These are phyloP conservation scores for Salmo trutta DNA, from an alignment of 2,797 vertebrate genomes.

Conservation along the genomic window DNA sequence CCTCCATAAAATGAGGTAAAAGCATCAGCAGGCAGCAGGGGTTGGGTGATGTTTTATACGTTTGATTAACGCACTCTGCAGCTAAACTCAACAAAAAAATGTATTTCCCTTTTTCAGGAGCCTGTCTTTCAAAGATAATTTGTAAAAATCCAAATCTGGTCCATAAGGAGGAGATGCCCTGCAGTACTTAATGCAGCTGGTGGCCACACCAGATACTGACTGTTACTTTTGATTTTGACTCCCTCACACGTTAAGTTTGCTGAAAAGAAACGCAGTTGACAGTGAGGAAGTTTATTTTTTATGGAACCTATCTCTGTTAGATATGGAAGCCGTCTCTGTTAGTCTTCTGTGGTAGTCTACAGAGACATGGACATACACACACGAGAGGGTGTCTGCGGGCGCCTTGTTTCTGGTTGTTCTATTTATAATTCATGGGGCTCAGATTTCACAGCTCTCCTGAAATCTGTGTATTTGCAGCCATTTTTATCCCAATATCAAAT, in stretches of 20 bases:
- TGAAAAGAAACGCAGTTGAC: too few species aligned
- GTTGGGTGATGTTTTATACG: constrained; percentile 31
- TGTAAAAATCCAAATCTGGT: too few species aligned
- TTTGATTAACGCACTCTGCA: constrained; percentile 44
- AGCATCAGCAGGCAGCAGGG: neutral
- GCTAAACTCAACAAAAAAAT: neutral
- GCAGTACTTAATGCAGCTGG: too few species aligned
- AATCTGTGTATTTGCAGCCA: constrained; percentile 59
- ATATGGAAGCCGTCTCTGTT: constrained; percentile 35
- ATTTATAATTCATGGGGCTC: constrained; percentile 60
- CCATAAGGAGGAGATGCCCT: too few species aligned
- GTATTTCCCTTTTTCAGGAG: too few species aligned
- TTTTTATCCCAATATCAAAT: too few species aligned
- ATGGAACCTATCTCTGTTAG: too few species aligned
- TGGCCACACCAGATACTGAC: too few species aligned
- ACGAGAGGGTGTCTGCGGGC: constrained; percentile 47
- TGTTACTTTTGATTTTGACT: too few species aligned
- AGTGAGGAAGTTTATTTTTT: too few species aligned
- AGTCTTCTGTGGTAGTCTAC: constrained; percentile 23
- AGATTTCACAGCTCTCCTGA: constrained; percentile 60
- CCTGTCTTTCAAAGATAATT: too few species aligned
- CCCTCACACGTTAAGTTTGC: too few species aligned
- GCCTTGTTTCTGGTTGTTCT: constrained; percentile 32
- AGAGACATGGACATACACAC: constrained; percentile 22
- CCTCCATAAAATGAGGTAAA: constrained; percentile 24